These are phyloP conservation scores for Tachyglossus aculeatus DNA, from an alignment of 2,797 vertebrate genomes.

Conservation along the genomic window DNA sequence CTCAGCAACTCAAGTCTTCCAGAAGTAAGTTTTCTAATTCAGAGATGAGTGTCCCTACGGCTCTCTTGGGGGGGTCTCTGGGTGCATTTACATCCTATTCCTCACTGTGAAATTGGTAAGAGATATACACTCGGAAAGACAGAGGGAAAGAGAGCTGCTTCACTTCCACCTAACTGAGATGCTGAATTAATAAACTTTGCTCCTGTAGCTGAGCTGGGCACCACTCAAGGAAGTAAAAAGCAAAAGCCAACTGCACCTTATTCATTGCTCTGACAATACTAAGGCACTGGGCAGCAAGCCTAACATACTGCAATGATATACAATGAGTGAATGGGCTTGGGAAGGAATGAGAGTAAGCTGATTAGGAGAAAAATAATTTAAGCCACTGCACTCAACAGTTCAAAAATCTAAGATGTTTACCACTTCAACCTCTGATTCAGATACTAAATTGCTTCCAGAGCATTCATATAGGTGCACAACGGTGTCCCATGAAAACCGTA, in stretches of 20 bases:
- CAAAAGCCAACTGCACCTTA: conserved; percentile 38
- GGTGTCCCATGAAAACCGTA: too few species aligned
- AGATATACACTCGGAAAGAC: not conserved
- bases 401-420: too few species aligned
- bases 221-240: conserved; percentile 29
- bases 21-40: not conserved
- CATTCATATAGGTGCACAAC: too few species aligned
- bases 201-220: not conserved
- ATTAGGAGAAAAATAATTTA: not conserved
- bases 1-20: not conserved
- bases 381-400: conserved; percentile 14
- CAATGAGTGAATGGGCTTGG: conserved; percentile 20
- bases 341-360: conserved; percentile 30
- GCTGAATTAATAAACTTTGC: not conserved
- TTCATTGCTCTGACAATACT: conserved; percentile 39
- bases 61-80: not conserved
- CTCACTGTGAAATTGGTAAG: too few species aligned
- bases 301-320: conserved; percentile 43
- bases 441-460: too few species aligned
- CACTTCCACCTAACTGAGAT: not conserved
- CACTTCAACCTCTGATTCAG: too few species aligned
- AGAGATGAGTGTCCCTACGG: not conserved
- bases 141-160: not conserved
- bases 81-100: not conserved
- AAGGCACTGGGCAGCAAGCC: conserved; percentile 53